These are phyloP conservation scores for Struthidea cinerea DNA, from an alignment of 2,113 vertebrate species.

Conservation along the genomic window DNA sequence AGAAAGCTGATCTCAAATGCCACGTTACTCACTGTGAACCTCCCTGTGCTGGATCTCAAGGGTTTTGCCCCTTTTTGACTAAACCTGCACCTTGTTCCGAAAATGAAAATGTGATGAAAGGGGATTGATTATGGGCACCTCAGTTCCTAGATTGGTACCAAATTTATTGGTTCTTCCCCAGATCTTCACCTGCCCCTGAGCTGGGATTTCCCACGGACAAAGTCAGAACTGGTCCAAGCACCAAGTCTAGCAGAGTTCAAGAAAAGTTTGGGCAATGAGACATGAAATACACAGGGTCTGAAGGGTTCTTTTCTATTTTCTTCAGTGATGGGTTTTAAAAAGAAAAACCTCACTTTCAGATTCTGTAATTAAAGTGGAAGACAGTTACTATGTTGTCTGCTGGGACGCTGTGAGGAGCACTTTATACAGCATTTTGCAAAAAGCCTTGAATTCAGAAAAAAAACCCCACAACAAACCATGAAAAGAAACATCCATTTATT, in stretches of 20 bases:
- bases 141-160: not conserved
- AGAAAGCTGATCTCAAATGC: not conserved
- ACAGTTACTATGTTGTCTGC: not conserved
- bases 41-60: accelerated
- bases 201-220: not conserved
- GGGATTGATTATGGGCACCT: not conserved
- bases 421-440: not conserved
- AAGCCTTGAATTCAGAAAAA: not conserved
- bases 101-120: not conserved
- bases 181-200: not conserved
- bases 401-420: not conserved
- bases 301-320: not conserved
- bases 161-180: not conserved
- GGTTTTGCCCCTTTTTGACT: not conserved
- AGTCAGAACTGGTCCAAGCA: not conserved
- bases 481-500: not conserved
- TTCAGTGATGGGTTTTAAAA: not conserved
- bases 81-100: not conserved
- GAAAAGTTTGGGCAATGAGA: not conserved
- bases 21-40: not conserved
- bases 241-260: not conserved
- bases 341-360: not conserved
- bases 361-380: not conserved
- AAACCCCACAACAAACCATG: not conserved
- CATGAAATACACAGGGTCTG: not conserved